These are phyloP conservation scores for Elephas maximus DNA, from an alignment of 2,113 vertebrate species.

Conservation along the genomic window DNA sequence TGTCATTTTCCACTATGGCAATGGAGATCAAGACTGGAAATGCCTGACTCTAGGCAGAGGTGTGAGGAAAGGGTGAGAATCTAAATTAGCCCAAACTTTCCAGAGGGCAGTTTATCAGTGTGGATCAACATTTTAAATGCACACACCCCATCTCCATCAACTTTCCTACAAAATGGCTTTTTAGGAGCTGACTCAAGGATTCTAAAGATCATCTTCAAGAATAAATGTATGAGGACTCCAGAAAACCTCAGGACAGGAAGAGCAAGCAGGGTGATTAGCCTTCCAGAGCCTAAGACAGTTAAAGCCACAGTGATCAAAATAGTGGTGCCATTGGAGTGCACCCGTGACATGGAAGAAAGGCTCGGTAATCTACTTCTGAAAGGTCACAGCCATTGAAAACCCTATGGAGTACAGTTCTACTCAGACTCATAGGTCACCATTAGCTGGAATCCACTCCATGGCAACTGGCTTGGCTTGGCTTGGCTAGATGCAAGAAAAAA, in stretches of 20 bases:
- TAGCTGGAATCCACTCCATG: neutral
- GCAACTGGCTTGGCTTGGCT: neutral
- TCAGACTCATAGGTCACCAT: neutral
- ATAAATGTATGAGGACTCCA: neutral
- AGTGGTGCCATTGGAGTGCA: neutral
- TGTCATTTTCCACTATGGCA: neutral
- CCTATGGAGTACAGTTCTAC: neutral
- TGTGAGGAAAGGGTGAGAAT: neutral
- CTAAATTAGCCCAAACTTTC: neutral
- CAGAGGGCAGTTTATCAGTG: neutral
- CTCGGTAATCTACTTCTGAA: neutral
- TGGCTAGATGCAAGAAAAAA: neutral
- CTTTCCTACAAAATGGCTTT: neutral
- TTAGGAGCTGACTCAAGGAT: neutral
- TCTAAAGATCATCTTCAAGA: neutral
- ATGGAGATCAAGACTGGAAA: neutral
- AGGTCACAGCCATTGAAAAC: neutral
- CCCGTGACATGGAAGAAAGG: neutral
- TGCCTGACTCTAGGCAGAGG: neutral
- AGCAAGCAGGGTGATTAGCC: accelerated
- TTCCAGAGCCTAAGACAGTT: neutral
- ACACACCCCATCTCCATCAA: neutral
- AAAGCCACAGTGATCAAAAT: neutral
- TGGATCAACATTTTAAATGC: neutral
- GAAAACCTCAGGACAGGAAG: neutral